Conservation (phyloP, 2,888 invertebrate genomes). For the Megamerina dolium region DNA sequence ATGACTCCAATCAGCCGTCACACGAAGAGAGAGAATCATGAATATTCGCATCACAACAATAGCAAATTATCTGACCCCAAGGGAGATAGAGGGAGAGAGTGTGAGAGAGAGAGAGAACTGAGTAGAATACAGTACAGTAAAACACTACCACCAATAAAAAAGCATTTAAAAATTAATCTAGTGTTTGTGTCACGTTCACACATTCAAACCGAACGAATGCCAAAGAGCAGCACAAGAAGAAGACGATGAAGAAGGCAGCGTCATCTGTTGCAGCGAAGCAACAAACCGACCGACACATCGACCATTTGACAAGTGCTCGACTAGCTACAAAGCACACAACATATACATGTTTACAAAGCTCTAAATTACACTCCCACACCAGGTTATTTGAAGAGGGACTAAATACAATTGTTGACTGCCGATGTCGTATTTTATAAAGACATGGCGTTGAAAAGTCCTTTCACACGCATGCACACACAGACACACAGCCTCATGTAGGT, state of each 20-base stretch:
- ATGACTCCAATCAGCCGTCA: too few species aligned
- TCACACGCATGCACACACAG: conserved; percentile 5
- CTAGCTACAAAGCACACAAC: too few species aligned
- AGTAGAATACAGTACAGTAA: too few species aligned
- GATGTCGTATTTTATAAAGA: conserved; percentile 20
- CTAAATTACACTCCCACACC: too few species aligned
- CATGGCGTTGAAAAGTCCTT: conserved; percentile 22
- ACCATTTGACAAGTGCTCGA: too few species aligned
- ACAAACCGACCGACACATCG: neutral
- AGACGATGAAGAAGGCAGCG: conserved; percentile 3
- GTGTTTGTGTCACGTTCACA: conserved; percentile 28
- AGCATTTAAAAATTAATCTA: conserved; percentile 31
- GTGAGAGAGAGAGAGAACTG: too few species aligned
- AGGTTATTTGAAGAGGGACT: too few species aligned
- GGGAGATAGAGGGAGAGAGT: too few species aligned
- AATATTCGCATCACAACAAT: too few species aligned
- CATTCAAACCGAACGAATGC: conserved; percentile 12
- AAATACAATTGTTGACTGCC: too few species aligned
- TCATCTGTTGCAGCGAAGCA: conserved; percentile 1
- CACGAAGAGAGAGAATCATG: too few species aligned
- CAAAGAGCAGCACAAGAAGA: conserved; percentile 2
- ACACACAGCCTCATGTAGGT: neutral
- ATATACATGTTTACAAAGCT: too few species aligned
- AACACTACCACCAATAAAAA: conserved; percentile 29
- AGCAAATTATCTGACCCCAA: conserved; percentile 20